Evolutionary conservation across 2,888 invertebrate species (phyloP), one percentile per base, ranked within the genome.

Genomic region (Drosophila silvestris): DNA sequence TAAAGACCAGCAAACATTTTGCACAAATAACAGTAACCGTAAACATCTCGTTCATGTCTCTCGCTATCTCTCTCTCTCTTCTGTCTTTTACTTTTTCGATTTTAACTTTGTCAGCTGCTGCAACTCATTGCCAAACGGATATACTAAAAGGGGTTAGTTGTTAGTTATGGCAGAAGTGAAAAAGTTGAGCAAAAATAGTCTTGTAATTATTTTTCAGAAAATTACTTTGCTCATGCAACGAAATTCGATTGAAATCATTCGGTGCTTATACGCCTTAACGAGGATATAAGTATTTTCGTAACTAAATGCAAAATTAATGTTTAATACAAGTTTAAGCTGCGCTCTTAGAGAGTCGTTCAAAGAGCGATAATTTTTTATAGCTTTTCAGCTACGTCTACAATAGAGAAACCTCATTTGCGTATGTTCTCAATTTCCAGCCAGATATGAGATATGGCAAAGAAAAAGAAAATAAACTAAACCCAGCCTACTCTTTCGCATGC

Each of bases 1-100:
- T 79, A 81, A 73, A 64, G 59, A 61, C 63, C 54, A 58, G 69
- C 77, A 76, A 83, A 60, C 66, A 73, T 58, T 70, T 80, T 64
- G 47, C 50, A 79, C 82, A 71, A 79, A 81, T 79, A 77, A 70
- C 70, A 58, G 69, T 79, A 70, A 71, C 63, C 57, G 67, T 76
- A 83, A 84, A 76, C 72, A 71, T 66, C 58, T 39, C 58, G 63
- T 53, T 78, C 78, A 89, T 81, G 72, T 61, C 60, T 64, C 47
- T 57, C 10, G 32, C 32, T 63, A 47, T 59, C 60, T 56, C 37
- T 70, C 60, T 56, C 37, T 70, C 78, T 63, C 53, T 60, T 57
- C 41, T 58, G 30, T 6, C 28, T 32, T 9, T 28, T 19, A 1
- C 35, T 35, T 30, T 33, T 53, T 52, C 52, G 32, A 54, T 60